These are phyloP conservation scores for Colaptes auratus DNA, from an alignment of 2,113 vertebrate species.

Conservation along the genomic window DNA sequence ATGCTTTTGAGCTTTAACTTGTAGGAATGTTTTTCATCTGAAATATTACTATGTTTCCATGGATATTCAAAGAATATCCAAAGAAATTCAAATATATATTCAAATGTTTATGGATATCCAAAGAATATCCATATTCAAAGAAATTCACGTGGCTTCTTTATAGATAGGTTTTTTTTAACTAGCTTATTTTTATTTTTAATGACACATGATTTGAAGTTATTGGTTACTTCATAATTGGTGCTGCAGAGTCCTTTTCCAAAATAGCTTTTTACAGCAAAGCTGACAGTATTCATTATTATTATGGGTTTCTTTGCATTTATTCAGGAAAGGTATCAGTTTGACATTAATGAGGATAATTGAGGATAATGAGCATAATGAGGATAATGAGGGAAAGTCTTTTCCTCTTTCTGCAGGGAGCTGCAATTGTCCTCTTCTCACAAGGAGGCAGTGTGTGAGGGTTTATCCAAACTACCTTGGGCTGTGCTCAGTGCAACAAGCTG, in stretches of 20 bases:
- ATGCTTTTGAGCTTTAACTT: background rate
- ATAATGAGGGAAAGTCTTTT: constrained; percentile 56
- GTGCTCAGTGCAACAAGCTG: background rate
- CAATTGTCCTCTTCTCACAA: constrained; percentile 20
- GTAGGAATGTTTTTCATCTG: background rate
- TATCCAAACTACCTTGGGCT: background rate
- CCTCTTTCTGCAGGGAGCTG: constrained; percentile 14
- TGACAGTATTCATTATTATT: background rate
- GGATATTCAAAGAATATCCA: background rate
- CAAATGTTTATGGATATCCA: no score
- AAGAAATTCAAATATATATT: no score
- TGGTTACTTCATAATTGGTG: background rate
- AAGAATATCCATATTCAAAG: background rate
- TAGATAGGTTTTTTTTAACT: background rate
- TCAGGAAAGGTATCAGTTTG: constrained; percentile 45
- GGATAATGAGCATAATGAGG: constrained; percentile 58
- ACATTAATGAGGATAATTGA: constrained; percentile 60
- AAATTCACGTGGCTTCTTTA: background rate
- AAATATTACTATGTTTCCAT: background rate
- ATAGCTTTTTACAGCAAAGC: background rate
- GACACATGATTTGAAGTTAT: background rate
- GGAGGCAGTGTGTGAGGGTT: background rate
- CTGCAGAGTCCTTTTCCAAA: background rate
- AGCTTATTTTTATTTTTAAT: background rate
- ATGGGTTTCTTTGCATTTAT: background rate